Evolutionary conservation across 2,797 vertebrate species (phyloP).

Genomic region (Protonibea diacanthus): DNA sequence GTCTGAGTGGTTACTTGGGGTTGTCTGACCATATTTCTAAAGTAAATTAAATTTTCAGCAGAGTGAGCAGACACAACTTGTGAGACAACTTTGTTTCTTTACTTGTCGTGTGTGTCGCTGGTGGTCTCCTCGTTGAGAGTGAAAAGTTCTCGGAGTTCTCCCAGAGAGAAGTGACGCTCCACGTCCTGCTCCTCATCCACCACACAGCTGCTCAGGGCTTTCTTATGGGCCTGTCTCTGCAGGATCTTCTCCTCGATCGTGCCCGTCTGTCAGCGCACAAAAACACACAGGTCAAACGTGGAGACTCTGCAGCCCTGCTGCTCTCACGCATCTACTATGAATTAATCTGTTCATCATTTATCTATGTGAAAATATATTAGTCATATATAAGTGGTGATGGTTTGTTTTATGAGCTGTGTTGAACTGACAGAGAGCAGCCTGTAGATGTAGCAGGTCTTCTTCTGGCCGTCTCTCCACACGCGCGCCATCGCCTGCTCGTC

Average conservation of each 20-base stretch:
- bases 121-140: constrained; percentile 87
- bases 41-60: neutral
- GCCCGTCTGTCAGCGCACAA: constrained; percentile 87
- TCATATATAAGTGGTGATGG: neutral
- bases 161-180: constrained; percentile 96
- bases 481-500: constrained; percentile 99
- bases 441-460: constrained; percentile 97
- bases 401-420: neutral
- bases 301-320: neutral
- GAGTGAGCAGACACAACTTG: neutral
- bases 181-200: constrained; percentile 97
- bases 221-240: constrained; percentile 98
- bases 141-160: constrained; percentile 94
- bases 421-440: constrained; percentile 92
- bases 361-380: neutral
- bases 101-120: constrained; percentile 97
- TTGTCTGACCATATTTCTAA: too few relatives aligned
- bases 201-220: constrained; percentile 97
- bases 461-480: constrained; percentile 97
- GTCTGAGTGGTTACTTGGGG: too few relatives aligned
- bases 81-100: constrained; percentile 17
- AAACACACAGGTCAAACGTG: neutral
- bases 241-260: constrained; percentile 99
- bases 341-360: neutral
- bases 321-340: neutral